phyloP scores from a whole-genome alignment of 1,140 invertebrate species.

The Drosophila ficusphila region DNA sequence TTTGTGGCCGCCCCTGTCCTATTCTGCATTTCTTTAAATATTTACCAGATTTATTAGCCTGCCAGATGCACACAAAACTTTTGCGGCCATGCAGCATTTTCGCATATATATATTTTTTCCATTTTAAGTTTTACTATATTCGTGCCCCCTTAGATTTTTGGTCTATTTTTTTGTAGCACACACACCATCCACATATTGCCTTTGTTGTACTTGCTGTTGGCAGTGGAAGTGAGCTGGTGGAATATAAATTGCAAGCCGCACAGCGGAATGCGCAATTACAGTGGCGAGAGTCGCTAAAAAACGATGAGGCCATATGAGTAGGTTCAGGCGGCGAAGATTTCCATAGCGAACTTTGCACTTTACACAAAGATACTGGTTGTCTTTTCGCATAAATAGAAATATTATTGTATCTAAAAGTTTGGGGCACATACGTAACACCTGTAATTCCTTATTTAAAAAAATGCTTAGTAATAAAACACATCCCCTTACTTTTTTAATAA shows the following conservation, averaged over 20 bases:
- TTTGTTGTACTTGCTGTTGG: constrained; percentile 18
- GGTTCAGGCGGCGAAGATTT: constrained; percentile 20
- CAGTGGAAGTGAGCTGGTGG: constrained; percentile 31
- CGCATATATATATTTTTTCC: constrained; percentile 47
- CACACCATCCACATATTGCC: constrained; percentile 18
- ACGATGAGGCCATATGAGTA: constrained; percentile 47
- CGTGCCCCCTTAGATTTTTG: constrained; percentile 11
- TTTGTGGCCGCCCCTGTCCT: background rate
- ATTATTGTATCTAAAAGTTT: too few relatives aligned
- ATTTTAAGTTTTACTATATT: constrained; percentile 45
- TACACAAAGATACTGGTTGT: too few relatives aligned
- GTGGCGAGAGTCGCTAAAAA: constrained; percentile 39
- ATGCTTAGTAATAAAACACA: too few relatives aligned
- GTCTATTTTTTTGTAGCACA: background rate
- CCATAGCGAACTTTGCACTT: background rate
- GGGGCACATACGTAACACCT: too few relatives aligned
- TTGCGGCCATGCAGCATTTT: constrained; percentile 47
- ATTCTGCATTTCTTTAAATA: constrained; percentile 31
- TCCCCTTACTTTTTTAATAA: too few relatives aligned
- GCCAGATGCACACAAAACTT: constrained; percentile 42
- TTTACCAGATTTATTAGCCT: constrained; percentile 54
- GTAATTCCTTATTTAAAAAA: too few relatives aligned
- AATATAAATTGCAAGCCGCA: constrained; percentile 61
- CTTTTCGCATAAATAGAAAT: too few relatives aligned
- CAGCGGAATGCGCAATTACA: constrained; percentile 59